Evolutionary conservation across 2,113 vertebrate genomes (phyloP).

Genomic region (Sapayoa aenigma): DNA sequence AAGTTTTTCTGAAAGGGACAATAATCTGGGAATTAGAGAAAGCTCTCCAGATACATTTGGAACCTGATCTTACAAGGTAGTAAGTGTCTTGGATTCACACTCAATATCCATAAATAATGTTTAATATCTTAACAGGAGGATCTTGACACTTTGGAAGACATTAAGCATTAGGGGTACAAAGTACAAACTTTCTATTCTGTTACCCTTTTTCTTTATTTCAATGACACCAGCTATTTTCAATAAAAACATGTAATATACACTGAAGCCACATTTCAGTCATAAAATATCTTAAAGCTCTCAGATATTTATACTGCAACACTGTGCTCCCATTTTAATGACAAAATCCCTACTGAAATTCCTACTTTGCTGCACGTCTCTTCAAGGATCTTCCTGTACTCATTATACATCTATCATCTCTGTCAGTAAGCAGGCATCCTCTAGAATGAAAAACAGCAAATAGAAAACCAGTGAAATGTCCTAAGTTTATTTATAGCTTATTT

Average conservation of each 20-base stretch:
- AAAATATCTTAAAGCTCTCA: not conserved
- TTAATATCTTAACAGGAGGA: not conserved
- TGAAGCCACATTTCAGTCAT: not conserved
- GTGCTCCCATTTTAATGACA: not conserved
- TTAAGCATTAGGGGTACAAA: not conserved
- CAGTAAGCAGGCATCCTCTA: not conserved
- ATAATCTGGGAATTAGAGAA: not conserved
- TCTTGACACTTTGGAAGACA: not conserved
- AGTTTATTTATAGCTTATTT: not conserved
- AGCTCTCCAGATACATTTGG: not conserved
- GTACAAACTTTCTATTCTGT: not conserved
- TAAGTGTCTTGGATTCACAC: not conserved
- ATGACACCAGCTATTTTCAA: not conserved
- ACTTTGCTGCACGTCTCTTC: not conserved
- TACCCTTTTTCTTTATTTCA: not conserved
- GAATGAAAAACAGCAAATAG: not conserved
- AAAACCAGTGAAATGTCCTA: not conserved
- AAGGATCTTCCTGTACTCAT: not conserved
- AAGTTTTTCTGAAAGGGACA: not conserved
- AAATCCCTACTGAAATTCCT: not conserved
- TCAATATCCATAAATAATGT: not conserved
- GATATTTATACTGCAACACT: not conserved
- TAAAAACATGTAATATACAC: not conserved
- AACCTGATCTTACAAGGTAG: not conserved
- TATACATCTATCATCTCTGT: not conserved